phyloP scores from a whole-genome alignment of 2,888 invertebrate genomes.

The Eueremaeus valkanovi region DNA sequence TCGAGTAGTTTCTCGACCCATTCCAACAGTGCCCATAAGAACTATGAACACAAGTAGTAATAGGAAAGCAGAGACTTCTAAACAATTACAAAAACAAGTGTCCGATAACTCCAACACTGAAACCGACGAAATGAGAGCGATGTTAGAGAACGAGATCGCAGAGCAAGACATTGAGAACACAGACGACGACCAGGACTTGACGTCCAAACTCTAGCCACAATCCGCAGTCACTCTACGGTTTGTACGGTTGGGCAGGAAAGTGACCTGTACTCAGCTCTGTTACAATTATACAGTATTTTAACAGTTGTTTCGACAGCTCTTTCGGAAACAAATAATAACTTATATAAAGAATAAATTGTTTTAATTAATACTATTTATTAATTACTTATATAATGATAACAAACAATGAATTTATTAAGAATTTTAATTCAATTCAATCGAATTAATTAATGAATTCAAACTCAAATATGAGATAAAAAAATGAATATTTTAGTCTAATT shows the following conservation, averaged over 20 bases:
- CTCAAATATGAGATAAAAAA: not conserved
- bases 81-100: not conserved
- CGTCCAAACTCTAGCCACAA: constrained; percentile 39
- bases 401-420: too few relatives aligned
- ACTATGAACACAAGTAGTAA: constrained; percentile 28
- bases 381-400: too few relatives aligned
- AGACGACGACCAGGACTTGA: constrained; percentile 44
- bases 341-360: too few relatives aligned
- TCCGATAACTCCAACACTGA: constrained; percentile 50
- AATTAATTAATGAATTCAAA: not conserved
- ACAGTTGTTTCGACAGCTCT: not conserved
- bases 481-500: not conserved
- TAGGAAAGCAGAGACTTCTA: constrained; percentile 26
- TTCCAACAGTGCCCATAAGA: constrained; percentile 30
- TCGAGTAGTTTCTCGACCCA: not conserved
- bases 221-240: not conserved
- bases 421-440: not conserved
- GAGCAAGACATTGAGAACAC: constrained; percentile 46
- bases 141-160: constrained; percentile 52
- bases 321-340: not conserved
- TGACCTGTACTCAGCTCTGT: not conserved
- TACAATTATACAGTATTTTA: not conserved
- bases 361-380: too few relatives aligned
- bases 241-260: not conserved
- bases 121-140: constrained; percentile 55